Evolutionary conservation across 2,888 invertebrate genomes (phyloP).

Genomic region (Campoplex nolae): DNA sequence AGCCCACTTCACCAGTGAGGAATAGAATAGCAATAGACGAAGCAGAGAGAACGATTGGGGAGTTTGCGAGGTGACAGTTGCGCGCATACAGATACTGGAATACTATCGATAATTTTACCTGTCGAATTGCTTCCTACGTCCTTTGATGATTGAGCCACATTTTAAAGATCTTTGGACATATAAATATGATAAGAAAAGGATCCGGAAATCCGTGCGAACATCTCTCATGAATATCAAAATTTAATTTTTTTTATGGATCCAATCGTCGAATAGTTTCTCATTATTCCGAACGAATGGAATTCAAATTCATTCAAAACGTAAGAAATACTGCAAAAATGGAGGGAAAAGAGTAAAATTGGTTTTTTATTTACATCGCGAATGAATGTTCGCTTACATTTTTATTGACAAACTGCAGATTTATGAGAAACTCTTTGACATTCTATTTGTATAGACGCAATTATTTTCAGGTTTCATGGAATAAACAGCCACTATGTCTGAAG

Average conservation of each 20-base stretch:
- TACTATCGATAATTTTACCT: background rate
- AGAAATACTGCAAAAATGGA: background rate
- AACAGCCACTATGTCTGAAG: background rate
- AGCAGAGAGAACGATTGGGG: background rate
- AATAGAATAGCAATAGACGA: background rate
- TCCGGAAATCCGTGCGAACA: background rate
- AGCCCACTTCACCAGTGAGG: slow-evolving; percentile 13
- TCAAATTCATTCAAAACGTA: too few species aligned
- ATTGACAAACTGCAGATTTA: background rate
- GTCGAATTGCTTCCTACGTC: background rate
- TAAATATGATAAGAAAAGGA: background rate
- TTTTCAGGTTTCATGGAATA: background rate
- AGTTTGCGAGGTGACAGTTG: background rate
- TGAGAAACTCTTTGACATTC: background rate
- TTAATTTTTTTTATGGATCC: background rate
- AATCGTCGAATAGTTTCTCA: background rate
- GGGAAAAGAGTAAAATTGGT: background rate
- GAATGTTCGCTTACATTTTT: too few species aligned
- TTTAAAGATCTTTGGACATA: background rate
- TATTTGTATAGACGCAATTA: background rate
- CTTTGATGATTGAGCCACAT: background rate
- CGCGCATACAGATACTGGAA: background rate
- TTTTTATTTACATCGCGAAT: background rate
- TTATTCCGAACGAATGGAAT: background rate
- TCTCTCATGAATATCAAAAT: background rate